Evolutionary conservation across 2,888 invertebrate species (phyloP), one percentile per base, ranked within the genome.

Genomic region (Atherix ibis): DNA sequence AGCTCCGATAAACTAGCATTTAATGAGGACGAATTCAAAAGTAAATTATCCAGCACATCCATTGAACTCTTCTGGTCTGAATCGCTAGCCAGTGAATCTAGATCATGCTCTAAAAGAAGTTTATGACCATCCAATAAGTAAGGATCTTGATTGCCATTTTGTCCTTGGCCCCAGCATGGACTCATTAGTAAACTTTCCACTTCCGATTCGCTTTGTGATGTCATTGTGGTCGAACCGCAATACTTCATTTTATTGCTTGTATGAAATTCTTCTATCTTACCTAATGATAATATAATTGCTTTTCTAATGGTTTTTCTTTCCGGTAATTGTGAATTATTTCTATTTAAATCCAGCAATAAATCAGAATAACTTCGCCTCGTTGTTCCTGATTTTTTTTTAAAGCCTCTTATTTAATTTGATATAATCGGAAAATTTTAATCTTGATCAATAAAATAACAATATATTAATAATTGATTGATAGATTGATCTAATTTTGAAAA

Each of bases 161-260:
- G 52, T 50, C 60, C 44, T 49, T 73, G 67, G 46, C 54, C 71
- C 80, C 80, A 79, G 65, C 77, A 77, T 43, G 73, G 66, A 51
- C 74, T 72, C 58, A 75, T 73, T 56, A 79, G 68, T 47, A 80
- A 66, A 53, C 76, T 74, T 63, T 79, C 79, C 51, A 73, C 72
- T 58, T 72, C 73, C 46, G 63, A 60, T 54, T 62, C 63, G 48
- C 55, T 62, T 53, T 62, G 61, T 46, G 61, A 56, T 53, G 59
- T 59, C 62, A 63, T 63, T 34, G 46, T 46, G 33, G 46, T 39
- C 39, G 46, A 43, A 51, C 59, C 60, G 56, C 62, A 64, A 64
- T 69, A 70, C 70, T 71, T 71, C 72, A 72, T 72, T 56, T 52
- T 67, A 65, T 48, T 31, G n/a, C 18, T 9, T 32, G 26, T n/a